Conservation (phyloP, 2,797 vertebrate species). For the Enteromius fasciolatus region DNA sequence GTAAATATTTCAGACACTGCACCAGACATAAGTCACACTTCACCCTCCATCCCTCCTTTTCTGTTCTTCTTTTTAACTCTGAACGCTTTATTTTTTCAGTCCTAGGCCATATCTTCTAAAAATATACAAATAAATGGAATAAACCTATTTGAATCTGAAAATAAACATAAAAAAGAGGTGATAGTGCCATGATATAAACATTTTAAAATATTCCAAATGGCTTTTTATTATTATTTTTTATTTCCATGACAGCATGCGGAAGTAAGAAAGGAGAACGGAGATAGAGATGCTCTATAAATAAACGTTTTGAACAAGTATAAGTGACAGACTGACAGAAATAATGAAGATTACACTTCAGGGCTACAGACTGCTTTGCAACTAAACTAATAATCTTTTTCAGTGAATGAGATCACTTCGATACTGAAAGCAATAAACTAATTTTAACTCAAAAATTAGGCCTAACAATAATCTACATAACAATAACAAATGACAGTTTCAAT, state of each 20-base stretch:
- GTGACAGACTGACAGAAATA: neutral
- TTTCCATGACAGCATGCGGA: neutral
- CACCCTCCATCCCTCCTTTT: neutral
- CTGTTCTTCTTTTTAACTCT: conserved; percentile 2
- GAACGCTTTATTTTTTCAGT: neutral
- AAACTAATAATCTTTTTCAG: too few relatives aligned
- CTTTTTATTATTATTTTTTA: neutral
- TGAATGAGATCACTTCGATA: neutral
- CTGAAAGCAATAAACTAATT: neutral
- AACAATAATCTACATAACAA: neutral
- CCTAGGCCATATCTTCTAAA: neutral
- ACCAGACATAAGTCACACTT: conserved; percentile 30
- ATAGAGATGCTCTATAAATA: conserved; percentile 26
- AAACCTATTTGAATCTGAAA: neutral
- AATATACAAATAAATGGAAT: neutral
- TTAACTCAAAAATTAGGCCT: neutral
- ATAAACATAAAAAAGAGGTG: conserved; percentile 30
- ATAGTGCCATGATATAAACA: neutral
- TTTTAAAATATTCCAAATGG: neutral
- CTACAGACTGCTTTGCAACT: neutral
- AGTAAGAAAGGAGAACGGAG: neutral
- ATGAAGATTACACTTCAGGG: neutral
- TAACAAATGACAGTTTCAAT: neutral
- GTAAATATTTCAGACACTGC: conserved; percentile 57
- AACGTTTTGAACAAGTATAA: conserved; percentile 7